A percentile compares a stretch with the other conserved stretches of the same genome.
Evolutionary conservation across 2,888 invertebrate genomes (phyloP).

Genomic region (Eupithecia abbreviata): DNA sequence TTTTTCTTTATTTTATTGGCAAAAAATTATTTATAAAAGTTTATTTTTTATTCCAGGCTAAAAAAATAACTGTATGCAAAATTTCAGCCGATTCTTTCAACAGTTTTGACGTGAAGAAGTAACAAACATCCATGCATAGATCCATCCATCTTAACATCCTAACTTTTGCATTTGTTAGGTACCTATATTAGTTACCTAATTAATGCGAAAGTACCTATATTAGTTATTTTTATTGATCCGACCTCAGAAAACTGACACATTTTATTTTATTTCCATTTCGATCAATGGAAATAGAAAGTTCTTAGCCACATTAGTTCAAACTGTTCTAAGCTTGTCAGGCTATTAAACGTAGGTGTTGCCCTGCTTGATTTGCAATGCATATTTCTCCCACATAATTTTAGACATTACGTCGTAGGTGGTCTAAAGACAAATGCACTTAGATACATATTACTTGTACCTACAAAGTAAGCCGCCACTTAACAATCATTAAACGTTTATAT

Average conservation of each 20-base stretch:
- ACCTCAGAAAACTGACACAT: neutral
- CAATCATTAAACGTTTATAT: slow-evolving; percentile 21
- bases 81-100: too few relatives aligned
- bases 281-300: neutral
- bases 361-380: slow-evolving; percentile 6
- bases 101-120: too few relatives aligned
- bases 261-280: neutral
- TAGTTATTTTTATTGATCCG: too few relatives aligned
- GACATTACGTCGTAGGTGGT: slow-evolving; percentile 24
- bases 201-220: too few relatives aligned
- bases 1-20: neutral
- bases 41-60: too few relatives aligned
- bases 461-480: slow-evolving; percentile 33
- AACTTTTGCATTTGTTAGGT: too few relatives aligned
- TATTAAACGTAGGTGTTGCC: slow-evolving; percentile 1
- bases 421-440: slow-evolving; percentile 13
- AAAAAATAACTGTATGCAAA: too few relatives aligned
- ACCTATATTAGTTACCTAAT: too few relatives aligned
- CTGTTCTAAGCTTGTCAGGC: neutral
- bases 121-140: too few relatives aligned
- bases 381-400: neutral
- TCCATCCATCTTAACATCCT: too few relatives aligned
- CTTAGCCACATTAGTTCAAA: slow-evolving; percentile 1
- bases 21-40: neutral
- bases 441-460: slow-evolving; percentile 10